Evolutionary conservation across 2,888 invertebrate genomes (phyloP), one percentile per base, ranked within the genome.

Genomic region (Xestia rhomboidea): DNA sequence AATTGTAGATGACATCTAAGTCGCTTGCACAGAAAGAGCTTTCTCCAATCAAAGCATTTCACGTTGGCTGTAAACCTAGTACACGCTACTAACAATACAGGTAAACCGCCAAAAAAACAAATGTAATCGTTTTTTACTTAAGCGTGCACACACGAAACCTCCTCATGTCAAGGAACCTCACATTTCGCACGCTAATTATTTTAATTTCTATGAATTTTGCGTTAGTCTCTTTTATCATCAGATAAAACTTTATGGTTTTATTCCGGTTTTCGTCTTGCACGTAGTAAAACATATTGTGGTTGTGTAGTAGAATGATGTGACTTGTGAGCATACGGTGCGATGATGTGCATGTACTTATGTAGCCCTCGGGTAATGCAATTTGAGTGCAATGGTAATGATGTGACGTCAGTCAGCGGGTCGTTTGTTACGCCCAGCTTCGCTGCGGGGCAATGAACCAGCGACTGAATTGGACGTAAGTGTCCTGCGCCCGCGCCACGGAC

Each of bases 391-490:
- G 93, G 93, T 93, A 93, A 94, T 92, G 91, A 89, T 86, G 91
- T 95, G 95, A 95, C 95, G 95, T 95, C 95, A 95, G 93, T 90
- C 90, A 90, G 92, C 91, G 90, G 89, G 90, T 92, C 93, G 92
- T 94, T 93, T 94, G 94, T 94, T 92, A 93, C 93, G 91, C 89
- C 86, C 91, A 90, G 90, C 82, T 83, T 88, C 84, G 89, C 89
- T 89, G 84, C 92, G 89, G 95, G 95, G 93, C 96, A 94, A 93
- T 95, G 96, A 96, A 95, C 96, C 95, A 92, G 85, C 90, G 91
- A 90, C 93, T 94, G 95, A 95, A 96, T 96, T 95, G 95, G 95
- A 94, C 93, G 92, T 93, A 95, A 95, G 94, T 95, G 95, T 95
- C 95, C 95, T 94, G 88, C 82, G 88, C 83, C 89, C 90, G 87